Percentiles rank a stretch among this genome's conserved stretches.
phyloP scores from a whole-genome alignment of 2,888 invertebrate species.

The Eupithecia centaureata region DNA sequence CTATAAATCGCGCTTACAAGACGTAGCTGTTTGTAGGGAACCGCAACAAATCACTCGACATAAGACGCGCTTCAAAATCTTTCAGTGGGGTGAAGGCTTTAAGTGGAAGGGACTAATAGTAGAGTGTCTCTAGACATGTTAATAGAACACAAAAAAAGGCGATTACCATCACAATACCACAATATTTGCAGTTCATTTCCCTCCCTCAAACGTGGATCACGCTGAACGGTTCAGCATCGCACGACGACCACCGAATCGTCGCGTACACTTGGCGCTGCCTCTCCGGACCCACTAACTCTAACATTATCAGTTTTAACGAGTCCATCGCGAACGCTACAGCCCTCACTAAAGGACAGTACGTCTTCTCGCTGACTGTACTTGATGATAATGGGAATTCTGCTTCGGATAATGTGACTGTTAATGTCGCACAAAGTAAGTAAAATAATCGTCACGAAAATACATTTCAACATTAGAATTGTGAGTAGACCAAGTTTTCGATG shows the following conservation, averaged over 20 bases:
- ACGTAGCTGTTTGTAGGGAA: too few relatives aligned
- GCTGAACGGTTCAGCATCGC: constrained; percentile 91
- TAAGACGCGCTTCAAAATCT: too few relatives aligned
- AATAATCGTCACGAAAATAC: neutral
- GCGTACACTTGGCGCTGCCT: constrained; percentile 93
- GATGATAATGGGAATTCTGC: constrained; percentile 94
- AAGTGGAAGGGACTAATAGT: too few relatives aligned
- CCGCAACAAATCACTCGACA: too few relatives aligned
- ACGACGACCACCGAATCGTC: constrained; percentile 92
- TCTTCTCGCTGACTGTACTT: constrained; percentile 91
- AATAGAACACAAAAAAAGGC: neutral
- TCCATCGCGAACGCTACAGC: constrained; percentile 90
- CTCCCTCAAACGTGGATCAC: constrained; percentile 92
- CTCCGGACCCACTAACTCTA: constrained; percentile 86
- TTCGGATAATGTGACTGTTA: constrained; percentile 88
- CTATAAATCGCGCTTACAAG: too few relatives aligned
- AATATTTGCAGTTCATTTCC: constrained; percentile 86
- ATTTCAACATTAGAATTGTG: too few relatives aligned
- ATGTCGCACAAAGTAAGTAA: constrained; percentile 93
- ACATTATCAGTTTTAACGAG: constrained; percentile 81
- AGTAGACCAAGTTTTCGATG: too few relatives aligned
- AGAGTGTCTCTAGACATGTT: too few relatives aligned
- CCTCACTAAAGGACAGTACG: constrained; percentile 93
- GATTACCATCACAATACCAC: constrained; percentile 15
- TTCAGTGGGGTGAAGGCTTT: too few relatives aligned